Base-by-base conservation (phyloP, 1,140 invertebrate species). In the Zophobas morio region DNA sequence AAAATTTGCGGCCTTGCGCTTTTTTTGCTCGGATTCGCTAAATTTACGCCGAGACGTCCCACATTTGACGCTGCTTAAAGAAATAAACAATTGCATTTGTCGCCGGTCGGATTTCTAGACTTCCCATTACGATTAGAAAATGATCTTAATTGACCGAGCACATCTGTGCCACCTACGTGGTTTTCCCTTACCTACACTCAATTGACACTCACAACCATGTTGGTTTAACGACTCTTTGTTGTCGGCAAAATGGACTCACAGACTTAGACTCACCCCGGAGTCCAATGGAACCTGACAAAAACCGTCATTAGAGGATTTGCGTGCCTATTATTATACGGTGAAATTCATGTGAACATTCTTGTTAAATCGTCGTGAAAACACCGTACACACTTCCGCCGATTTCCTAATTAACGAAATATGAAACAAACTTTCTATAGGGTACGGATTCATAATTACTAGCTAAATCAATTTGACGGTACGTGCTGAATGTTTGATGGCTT, bases 331-430 rank as follows among this genome's bases (percentile, higher is more conserved):
- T 40, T 56, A 6, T 71, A 1, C 5, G 34, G 71, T 72, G 71
- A 73, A 73, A 73, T 56, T 73, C 49, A 73, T 73, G 71, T 73
- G 71, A 73, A 73, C 49, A 53, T 53, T 54, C 42, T 39, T 70
- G 36, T 42, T 70, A 39, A 70, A 70, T 39, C 47, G 54, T 32
- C 46, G 51, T 35, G 51, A 73, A 56, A 53, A 73, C 20, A 2
- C 49, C 71, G 39, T 56, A 54, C 40, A 34, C 35, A 54, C 36
- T 73, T 73, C 71, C 71, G 49, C 35, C 39, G 36, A 56, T 73
- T 73, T 54, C 49, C 8, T 56, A 73, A 73, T 54, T 73, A 73
- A 73, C 49, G 36, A 54, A 73, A 73, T 71, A 56, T 42, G 42
- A n/a, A 60, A 60, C 33, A 40, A 42, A 66, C 60, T 66, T 66